Evolutionary conservation across 2,797 vertebrate genomes (phyloP).

Genomic region (Sarcophilus harrisii): DNA sequence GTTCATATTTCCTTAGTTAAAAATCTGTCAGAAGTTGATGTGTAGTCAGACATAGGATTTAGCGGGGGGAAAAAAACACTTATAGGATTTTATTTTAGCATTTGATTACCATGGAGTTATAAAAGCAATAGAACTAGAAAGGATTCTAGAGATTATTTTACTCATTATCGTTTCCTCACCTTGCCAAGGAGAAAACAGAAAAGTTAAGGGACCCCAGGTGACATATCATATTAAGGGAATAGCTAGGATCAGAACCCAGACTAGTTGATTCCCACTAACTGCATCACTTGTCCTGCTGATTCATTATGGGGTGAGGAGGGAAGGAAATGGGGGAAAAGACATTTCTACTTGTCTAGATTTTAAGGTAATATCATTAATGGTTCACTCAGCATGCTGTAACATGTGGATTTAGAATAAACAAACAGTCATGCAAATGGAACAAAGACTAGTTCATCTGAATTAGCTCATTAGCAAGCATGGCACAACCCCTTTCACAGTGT

Average conservation of each 20-base stretch:
- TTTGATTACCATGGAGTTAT: not conserved
- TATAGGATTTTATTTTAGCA: not conserved
- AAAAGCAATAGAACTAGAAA: not conserved
- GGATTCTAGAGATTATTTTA: not conserved
- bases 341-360: not conserved
- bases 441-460: not conserved
- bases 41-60: not conserved
- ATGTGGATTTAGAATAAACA: not conserved
- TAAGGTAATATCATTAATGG: not conserved
- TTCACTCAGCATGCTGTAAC: not conserved
- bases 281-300: not conserved
- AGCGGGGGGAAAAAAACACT: not conserved
- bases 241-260: not conserved
- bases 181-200: not conserved
- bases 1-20: not conserved
- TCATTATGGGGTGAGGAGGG: not conserved
- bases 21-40: not conserved
- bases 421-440: not conserved
- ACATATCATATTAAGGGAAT: not conserved
- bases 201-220: not conserved
- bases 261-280: not conserved
- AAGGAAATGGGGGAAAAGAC: not conserved
- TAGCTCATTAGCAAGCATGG: not conserved
- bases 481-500: not conserved
- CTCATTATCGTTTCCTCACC: not conserved